Conservation (phyloP, 1,140 invertebrate genomes). For the Heterodera schachtii region DNA sequence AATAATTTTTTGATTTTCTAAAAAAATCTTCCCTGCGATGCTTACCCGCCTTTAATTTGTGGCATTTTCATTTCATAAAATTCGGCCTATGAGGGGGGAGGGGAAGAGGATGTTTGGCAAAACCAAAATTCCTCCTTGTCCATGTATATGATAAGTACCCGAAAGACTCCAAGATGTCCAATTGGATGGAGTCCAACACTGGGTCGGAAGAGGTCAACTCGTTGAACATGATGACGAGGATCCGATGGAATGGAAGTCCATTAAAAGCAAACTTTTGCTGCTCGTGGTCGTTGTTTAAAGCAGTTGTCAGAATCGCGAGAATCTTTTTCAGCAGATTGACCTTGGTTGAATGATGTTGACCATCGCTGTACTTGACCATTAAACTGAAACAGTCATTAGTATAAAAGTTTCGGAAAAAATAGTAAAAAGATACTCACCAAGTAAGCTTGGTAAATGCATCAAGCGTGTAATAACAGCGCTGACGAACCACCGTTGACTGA, state of each 20-base stretch:
- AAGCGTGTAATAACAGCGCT: slow-evolving; percentile 91
- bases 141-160: slow-evolving; percentile 62
- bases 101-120: no score
- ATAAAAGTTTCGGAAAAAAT: not conserved
- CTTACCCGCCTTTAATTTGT: no score
- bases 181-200: slow-evolving; percentile 86
- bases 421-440: slow-evolving; percentile 26
- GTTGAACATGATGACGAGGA: slow-evolving; percentile 94
- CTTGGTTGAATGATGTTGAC: slow-evolving; percentile 84
- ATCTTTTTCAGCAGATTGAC: slow-evolving; percentile 93
- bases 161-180: slow-evolving; percentile 74
- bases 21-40: no score
- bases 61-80: no score
- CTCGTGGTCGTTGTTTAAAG: slow-evolving; percentile 91
- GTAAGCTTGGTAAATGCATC: slow-evolving; percentile 68
- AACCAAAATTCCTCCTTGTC: no score
- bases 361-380: slow-evolving; percentile 84
- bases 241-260: slow-evolving; percentile 92
- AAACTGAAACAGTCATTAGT: slow-evolving; percentile 74
- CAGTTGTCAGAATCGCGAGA: slow-evolving; percentile 89
- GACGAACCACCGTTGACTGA: slow-evolving; percentile 72
- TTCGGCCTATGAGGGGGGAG: no score
- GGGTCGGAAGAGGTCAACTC: slow-evolving; percentile 91
- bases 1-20: no score
- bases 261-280: slow-evolving; percentile 82